Conservation (phyloP, 2,113 vertebrate species). For the Chelonoidis abingdonii region DNA sequence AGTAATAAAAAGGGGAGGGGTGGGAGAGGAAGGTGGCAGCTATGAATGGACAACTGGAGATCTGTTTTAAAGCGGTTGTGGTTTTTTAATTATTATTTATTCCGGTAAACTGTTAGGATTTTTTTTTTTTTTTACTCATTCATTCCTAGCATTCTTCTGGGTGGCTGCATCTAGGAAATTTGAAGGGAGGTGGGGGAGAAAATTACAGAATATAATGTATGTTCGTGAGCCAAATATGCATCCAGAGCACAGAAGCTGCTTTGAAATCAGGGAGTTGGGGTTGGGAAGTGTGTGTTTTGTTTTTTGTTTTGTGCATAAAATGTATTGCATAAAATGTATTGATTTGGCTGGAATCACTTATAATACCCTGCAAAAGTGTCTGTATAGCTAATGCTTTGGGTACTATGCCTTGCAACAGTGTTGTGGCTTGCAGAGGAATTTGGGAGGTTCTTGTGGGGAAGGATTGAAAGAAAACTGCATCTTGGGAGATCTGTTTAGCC, state of each 20-base stretch:
- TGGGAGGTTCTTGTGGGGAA: no score
- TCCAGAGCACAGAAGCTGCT: not conserved
- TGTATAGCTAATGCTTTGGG: not conserved
- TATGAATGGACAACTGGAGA: not conserved
- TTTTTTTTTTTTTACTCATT: not conserved
- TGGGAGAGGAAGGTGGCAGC: not conserved
- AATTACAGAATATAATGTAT: not conserved
- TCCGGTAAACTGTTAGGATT: not conserved
- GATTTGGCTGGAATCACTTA: not conserved
- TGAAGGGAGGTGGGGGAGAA: not conserved
- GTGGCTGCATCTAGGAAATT: not conserved
- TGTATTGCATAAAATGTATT: not conserved
- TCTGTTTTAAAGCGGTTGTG: not conserved
- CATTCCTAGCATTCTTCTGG: not conserved
- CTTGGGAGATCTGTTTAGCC: not conserved
- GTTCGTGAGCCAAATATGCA: not conserved
- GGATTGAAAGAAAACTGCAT: not conserved
- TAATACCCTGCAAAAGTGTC: not conserved
- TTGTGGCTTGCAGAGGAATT: not conserved
- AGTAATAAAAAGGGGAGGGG: accelerated
- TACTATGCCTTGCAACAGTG: not conserved
- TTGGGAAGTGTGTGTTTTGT: not conserved
- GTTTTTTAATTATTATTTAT: not conserved
- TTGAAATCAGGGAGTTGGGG: not conserved
- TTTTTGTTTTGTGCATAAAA: not conserved